Base-by-base conservation (phyloP, 1,140 invertebrate genomes). In the Cydia strobilella region DNA sequence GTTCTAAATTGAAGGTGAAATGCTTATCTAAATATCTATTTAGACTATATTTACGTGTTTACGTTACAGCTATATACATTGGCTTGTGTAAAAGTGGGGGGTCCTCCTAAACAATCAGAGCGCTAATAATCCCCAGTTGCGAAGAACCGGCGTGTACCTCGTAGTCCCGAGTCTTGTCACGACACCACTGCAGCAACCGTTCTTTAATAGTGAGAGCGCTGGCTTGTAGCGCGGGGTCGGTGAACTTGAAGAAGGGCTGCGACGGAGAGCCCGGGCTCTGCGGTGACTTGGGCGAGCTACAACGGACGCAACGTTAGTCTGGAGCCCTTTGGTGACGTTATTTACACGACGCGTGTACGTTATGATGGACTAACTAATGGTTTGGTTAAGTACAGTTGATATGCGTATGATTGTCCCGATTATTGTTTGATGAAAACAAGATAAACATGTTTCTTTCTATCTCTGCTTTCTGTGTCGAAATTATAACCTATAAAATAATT, bases 161-260 rank as follows among this genome's bases (percentile, higher is more conserved):
- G 94, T 99, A 99, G 93, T 98, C 98, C 94, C 96, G 96, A 82
- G 98, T 99, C 95, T 98, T 98, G 93, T 96, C 96, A 93, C 98
- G 97, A 94, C 97, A 98, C 98, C 98, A 99, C 90, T 96, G 95
- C 91, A 99, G 95, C 85, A 99, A 95, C 93, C 98, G 96, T 91
- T 99, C 97, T 95, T 99, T 99, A 93, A 98, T 98, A 93, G 97
- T 97, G 91, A 95, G 96, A 80, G 98, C 97, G 94, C 96, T 98
- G 91, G 96, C 95, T 92, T 95, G 96, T 92, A 98, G 95, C 90
- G 95, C 95, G 84, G 96, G 96, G 94, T 97, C 96, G 87, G 96
- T 97, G 94, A 97, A 97, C 95, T 96, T 96, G 95, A 97, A 97
- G 84, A 96, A 94, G 85, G 95, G 94, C 85, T 88, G 84, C 84